These are phyloP conservation scores for Lynx canadensis DNA, from an alignment of 2,113 vertebrate species.

Conservation along the genomic window DNA sequence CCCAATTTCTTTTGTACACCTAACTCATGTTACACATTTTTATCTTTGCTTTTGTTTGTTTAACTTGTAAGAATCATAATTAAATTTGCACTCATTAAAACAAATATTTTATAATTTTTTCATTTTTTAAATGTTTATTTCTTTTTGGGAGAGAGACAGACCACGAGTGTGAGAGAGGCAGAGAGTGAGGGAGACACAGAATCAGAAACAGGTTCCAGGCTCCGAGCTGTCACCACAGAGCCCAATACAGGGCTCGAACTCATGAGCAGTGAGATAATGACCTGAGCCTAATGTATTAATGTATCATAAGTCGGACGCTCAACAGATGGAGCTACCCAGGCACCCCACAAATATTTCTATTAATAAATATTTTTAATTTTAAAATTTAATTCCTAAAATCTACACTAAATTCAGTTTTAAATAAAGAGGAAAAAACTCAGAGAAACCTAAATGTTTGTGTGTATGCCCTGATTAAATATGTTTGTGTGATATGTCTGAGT, in stretches of 20 bases:
- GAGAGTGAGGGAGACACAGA: too few species aligned
- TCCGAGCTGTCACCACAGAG: too few species aligned
- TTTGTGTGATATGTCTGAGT: neutral
- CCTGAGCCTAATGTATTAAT: too few species aligned
- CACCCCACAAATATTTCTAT: neutral
- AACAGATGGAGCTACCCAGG: too few species aligned
- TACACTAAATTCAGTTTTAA: neutral
- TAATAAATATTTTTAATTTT: neutral
- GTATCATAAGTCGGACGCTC: too few species aligned
- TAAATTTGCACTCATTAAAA: neutral
- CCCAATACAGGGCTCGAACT: too few species aligned
- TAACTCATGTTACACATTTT: neutral
- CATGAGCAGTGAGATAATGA: too few species aligned
- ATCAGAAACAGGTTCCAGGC: too few species aligned
- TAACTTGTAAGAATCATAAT: neutral
- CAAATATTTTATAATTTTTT: neutral
- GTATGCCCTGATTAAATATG: neutral
- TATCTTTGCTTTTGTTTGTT: neutral
- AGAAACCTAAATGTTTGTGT: neutral
- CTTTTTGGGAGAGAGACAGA: too few species aligned
- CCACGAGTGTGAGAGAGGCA: too few species aligned
- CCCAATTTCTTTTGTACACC: neutral
- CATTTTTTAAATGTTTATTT: too few species aligned
- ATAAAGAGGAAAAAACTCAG: neutral
- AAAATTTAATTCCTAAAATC: neutral